A percentile compares a stretch with the other conserved stretches of the same genome.
Evolutionary conservation across 2,113 vertebrate genomes (phyloP).

Genomic region (Cygnus buccinator): DNA sequence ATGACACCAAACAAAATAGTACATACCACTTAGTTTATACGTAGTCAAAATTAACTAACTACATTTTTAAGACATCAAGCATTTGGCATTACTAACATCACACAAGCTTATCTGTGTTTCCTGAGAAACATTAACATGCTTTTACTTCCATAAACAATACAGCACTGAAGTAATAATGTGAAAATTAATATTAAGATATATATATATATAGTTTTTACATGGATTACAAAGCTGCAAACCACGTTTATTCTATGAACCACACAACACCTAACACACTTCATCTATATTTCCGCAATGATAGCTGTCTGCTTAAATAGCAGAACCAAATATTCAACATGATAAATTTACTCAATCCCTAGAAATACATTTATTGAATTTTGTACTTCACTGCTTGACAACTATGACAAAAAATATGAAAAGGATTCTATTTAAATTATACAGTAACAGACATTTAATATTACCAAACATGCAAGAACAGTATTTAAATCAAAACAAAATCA

Average conservation of each 20-base stretch:
- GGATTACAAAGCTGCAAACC: not conserved
- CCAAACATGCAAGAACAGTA: no score
- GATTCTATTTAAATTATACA: not conserved
- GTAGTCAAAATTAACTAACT: rapidly evolving
- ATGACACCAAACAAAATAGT: not conserved
- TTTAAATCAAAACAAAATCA: not conserved
- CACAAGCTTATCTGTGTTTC: not conserved
- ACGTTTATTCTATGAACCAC: not conserved
- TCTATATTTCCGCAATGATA: not conserved
- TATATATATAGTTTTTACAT: not conserved
- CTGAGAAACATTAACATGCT: not conserved
- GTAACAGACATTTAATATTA: not conserved
- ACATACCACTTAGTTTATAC: not conserved
- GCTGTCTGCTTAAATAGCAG: not conserved
- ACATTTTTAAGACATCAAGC: not conserved
- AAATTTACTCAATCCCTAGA: not conserved
- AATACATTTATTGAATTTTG: not conserved
- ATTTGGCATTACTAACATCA: not conserved
- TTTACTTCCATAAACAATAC: not conserved
- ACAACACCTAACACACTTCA: not conserved
- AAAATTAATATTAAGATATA: not conserved
- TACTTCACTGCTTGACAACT: not conserved
- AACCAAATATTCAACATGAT: not conserved
- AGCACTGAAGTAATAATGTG: not conserved
- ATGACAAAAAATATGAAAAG: not conserved